Percentiles rank a stretch among this genome's conserved stretches.
These are phyloP conservation scores for Polydrusus cervinus DNA, from an alignment of 2,888 invertebrate genomes.

Conservation along the genomic window DNA sequence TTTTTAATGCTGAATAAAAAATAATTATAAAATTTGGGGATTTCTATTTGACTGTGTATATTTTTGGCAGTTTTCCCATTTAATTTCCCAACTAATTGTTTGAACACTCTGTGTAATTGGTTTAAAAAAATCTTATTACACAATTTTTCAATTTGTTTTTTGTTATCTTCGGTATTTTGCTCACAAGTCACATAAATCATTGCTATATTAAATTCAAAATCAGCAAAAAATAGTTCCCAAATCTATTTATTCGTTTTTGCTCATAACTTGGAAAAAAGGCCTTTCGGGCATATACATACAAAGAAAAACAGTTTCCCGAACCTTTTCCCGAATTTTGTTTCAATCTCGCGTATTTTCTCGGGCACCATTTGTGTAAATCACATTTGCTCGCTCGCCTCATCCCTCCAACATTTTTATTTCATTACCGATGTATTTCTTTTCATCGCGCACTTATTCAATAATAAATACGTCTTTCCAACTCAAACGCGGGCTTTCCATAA, in stretches of 20 bases:
- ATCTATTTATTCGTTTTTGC: slow-evolving; percentile 36
- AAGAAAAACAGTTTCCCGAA: slow-evolving; percentile 50
- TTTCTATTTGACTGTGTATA: no score
- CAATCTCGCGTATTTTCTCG: slow-evolving; percentile 53
- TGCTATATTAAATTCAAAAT: slow-evolving; percentile 32
- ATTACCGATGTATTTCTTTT: slow-evolving; percentile 54
- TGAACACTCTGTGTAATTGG: no score
- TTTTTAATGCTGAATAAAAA: no score
- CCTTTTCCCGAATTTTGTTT: slow-evolving; percentile 51
- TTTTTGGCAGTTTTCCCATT: no score
- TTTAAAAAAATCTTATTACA: neutral
- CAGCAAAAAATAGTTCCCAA: slow-evolving; percentile 41
- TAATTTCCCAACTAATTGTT: no score
- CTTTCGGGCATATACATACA: slow-evolving; percentile 34
- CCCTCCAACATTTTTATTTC: slow-evolving; percentile 53
- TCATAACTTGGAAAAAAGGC: slow-evolving; percentile 32
- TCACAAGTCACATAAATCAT: slow-evolving; percentile 18
- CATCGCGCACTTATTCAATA: slow-evolving; percentile 55
- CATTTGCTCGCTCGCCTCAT: slow-evolving; percentile 52
- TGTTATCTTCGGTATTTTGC: slow-evolving; percentile 1
- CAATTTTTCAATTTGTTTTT: neutral
- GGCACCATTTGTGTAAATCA: slow-evolving; percentile 56
- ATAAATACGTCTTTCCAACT: slow-evolving; percentile 53
- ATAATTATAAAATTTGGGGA: no score
- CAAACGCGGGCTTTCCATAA: slow-evolving; percentile 41